A percentile compares a stretch with the other conserved stretches of the same genome.
Conservation (phyloP, 2,113 vertebrate genomes). For the Zosterops japonicus region DNA sequence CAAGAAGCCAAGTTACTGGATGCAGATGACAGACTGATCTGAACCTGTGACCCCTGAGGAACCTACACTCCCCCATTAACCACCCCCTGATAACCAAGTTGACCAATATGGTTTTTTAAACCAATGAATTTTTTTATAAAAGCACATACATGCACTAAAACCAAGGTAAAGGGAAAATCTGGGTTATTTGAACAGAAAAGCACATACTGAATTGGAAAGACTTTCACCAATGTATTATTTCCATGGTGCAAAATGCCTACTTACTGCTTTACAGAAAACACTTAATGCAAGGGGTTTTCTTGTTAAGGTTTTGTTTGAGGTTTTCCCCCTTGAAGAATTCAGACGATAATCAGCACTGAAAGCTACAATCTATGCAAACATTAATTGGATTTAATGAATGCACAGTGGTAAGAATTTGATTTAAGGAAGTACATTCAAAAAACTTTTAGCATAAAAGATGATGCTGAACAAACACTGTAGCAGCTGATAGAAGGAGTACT, state of each 20-base stretch:
- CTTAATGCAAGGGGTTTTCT: background rate
- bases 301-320: background rate
- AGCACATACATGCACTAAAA: background rate
- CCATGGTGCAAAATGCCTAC: background rate
- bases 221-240: background rate
- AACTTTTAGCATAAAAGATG: background rate
- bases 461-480: background rate
- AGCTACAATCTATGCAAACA: background rate
- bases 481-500: background rate
- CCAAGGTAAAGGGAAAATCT: background rate
- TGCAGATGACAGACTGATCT: background rate
- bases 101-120: background rate
- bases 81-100: background rate
- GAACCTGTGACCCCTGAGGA: background rate
- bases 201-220: background rate
- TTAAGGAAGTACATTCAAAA: background rate
- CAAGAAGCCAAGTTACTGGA: background rate
- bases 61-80: background rate
- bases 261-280: background rate
- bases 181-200: background rate
- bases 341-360: background rate
- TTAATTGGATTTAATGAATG: background rate
- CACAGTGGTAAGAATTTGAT: background rate
- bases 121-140: background rate
- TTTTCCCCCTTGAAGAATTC: background rate